Conservation (phyloP, 2,888 invertebrate genomes). For the Xestia sexstrigata region DNA sequence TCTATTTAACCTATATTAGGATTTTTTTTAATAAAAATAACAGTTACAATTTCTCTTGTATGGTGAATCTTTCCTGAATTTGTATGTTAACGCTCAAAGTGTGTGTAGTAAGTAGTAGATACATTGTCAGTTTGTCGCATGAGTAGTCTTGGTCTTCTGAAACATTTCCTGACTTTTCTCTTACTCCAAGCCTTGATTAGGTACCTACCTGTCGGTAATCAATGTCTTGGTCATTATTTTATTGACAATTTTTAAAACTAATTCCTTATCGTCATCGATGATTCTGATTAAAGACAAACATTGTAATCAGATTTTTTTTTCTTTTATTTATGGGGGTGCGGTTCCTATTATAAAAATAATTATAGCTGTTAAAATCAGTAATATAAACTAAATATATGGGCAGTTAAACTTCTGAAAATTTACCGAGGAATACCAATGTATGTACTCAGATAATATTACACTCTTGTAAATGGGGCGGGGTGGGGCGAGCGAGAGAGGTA, state of each 20-base stretch:
- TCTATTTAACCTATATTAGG: not conserved
- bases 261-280: not conserved
- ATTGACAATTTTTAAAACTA: not conserved
- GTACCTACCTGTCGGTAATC: not conserved
- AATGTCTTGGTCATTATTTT: not conserved
- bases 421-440: conserved; percentile 14
- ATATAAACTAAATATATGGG: not conserved
- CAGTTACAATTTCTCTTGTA: not conserved
- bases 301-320: not conserved
- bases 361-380: not conserved
- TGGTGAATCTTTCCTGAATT: conserved; percentile 4
- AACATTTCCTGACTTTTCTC: conserved; percentile 26
- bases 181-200: not conserved
- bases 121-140: conserved; percentile 2
- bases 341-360: not conserved
- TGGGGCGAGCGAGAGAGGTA: conserved; percentile 73
- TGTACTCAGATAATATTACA: conserved; percentile 8
- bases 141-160: not conserved
- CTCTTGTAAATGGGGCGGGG: conserved; percentile 64
- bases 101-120: not conserved
- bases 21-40: not conserved
- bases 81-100: not conserved
- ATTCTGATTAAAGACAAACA: not conserved
- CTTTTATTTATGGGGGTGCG: not conserved
- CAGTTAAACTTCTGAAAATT: conserved; percentile 4